Evolutionary conservation across 2,113 vertebrate genomes (phyloP).

Genomic region (Strix uralensis): DNA sequence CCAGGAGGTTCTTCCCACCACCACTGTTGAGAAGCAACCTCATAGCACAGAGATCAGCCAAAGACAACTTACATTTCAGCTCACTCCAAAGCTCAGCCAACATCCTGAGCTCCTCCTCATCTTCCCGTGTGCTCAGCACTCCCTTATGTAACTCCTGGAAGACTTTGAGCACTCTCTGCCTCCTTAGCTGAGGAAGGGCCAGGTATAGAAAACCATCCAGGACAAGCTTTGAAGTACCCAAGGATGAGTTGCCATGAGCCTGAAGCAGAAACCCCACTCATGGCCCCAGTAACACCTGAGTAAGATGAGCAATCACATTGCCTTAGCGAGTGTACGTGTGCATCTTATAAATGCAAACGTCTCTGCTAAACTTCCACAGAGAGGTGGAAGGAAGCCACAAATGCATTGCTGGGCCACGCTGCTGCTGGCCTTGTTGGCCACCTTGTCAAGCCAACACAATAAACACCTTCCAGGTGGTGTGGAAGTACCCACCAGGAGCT

Average conservation of each 20-base stretch:
- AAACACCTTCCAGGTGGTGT: neutral
- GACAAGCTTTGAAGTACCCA: neutral
- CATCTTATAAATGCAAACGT: neutral
- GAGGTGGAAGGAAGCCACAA: neutral
- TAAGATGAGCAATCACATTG: neutral
- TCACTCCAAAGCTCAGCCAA: neutral
- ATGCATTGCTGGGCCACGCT: neutral
- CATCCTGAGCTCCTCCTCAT: neutral
- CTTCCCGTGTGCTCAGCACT: rapidly evolving
- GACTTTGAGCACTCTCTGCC: neutral
- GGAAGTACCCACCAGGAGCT: neutral
- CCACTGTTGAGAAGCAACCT: neutral
- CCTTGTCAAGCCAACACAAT: rapidly evolving
- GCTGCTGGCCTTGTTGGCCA: neutral
- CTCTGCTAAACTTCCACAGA: neutral
- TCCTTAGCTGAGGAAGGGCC: neutral
- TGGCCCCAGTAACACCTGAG: neutral
- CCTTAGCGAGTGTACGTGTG: neutral
- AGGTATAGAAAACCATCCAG: neutral
- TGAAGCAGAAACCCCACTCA: neutral
- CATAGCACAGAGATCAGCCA: neutral
- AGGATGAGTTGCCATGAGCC: neutral
- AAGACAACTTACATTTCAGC: neutral
- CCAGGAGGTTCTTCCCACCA: neutral
- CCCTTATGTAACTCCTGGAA: rapidly evolving